phyloP scores from a whole-genome alignment of 2,797 vertebrate species.

The Anomalospiza imberbis region DNA sequence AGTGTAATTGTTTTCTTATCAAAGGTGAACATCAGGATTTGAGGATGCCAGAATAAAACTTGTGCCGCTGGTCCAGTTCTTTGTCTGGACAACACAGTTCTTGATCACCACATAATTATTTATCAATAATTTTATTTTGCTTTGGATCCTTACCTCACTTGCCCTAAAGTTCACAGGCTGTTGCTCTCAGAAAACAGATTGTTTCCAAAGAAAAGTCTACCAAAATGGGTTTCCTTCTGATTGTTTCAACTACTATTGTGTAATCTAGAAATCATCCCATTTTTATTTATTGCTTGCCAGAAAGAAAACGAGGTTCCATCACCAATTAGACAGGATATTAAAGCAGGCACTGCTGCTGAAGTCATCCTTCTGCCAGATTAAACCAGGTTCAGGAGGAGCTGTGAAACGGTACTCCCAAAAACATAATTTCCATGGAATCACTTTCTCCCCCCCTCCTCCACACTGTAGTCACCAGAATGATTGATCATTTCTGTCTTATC shows the following conservation, averaged over 20 bases:
- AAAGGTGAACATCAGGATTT: background rate
- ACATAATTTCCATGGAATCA: background rate
- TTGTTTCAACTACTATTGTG: background rate
- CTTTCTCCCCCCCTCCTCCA: fast-evolving
- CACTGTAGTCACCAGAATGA: background rate
- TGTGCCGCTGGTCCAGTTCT: background rate
- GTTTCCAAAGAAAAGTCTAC: background rate
- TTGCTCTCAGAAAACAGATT: background rate
- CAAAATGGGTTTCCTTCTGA: background rate
- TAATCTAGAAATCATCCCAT: background rate
- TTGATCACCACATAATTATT: background rate
- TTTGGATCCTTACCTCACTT: background rate
- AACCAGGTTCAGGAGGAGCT: background rate
- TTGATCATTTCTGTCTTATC: background rate
- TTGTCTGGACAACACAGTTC: background rate
- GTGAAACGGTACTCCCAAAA: background rate
- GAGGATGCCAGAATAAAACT: background rate
- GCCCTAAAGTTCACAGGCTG: fast-evolving
- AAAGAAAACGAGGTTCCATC: background rate
- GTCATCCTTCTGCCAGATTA: background rate
- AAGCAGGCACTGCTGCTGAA: background rate
- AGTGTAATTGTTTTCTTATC: background rate
- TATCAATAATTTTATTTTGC: background rate
- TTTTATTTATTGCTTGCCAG: background rate
- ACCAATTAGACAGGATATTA: background rate